A percentile compares a stretch with the other conserved stretches of the same genome.
phyloP scores from a whole-genome alignment of 2,113 vertebrate genomes.

The Craseonycteris thonglongyai region DNA sequence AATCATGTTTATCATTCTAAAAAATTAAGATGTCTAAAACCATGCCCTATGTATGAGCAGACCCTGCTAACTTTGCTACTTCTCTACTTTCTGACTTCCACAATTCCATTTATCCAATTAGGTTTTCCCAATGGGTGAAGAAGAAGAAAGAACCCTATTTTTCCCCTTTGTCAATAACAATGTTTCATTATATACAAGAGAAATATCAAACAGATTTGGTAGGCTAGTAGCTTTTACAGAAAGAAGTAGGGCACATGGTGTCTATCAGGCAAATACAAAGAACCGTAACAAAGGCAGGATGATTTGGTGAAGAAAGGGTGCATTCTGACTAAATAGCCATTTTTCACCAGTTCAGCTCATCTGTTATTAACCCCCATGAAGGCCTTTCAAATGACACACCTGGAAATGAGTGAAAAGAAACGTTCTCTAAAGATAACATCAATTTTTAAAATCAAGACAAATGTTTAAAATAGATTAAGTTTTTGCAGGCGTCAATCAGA shows the following conservation, averaged over 20 bases:
- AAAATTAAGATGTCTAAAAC: neutral
- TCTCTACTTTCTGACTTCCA: neutral
- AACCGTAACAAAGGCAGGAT: slow-evolving; percentile 21
- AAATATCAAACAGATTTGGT: slow-evolving; percentile 10
- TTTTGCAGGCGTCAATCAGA: neutral
- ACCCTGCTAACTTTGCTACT: neutral
- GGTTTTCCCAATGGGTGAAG: neutral
- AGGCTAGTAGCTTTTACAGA: neutral
- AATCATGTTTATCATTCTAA: neutral
- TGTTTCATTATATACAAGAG: slow-evolving; percentile 30
- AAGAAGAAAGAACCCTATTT: neutral
- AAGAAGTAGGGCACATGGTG: slow-evolving; percentile 28
- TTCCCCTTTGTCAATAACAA: neutral
- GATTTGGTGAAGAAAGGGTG: neutral
- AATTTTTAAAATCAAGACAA: slow-evolving; percentile 17
- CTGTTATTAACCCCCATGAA: neutral
- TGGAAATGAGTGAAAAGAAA: slow-evolving; percentile 22
- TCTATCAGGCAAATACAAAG: slow-evolving; percentile 31
- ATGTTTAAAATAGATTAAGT: slow-evolving; percentile 36
- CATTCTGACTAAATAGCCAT: neutral
- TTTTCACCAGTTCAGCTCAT: neutral
- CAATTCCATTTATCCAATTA: neutral
- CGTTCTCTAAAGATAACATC: neutral
- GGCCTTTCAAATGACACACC: neutral
- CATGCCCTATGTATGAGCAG: neutral